A percentile compares a stretch with the other conserved stretches of the same genome.
Evolutionary conservation across 1,140 invertebrate genomes (phyloP).

Genomic region (Rhyzopertha dominica): DNA sequence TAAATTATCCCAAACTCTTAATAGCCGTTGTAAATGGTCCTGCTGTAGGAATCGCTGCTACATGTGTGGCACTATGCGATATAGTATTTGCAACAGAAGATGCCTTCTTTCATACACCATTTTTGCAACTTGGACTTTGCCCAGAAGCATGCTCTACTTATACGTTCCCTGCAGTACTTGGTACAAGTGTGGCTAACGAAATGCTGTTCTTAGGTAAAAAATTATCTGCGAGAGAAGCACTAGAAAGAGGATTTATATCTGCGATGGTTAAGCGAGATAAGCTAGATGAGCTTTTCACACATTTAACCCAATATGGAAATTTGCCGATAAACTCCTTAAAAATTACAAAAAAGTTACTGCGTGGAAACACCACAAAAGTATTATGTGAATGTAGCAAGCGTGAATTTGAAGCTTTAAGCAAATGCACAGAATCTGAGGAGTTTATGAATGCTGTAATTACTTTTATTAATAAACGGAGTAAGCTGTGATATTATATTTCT

Average conservation of each 20-base stretch:
- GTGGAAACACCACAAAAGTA: constrained; percentile 18
- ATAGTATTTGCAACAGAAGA: constrained; percentile 79
- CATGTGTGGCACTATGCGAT: constrained; percentile 80
- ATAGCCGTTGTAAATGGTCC: constrained; percentile 89
- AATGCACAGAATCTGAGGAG: constrained; percentile 34
- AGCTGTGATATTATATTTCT: constrained; percentile 24
- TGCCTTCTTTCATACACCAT: constrained; percentile 83
- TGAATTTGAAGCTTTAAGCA: constrained; percentile 29
- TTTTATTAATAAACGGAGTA: constrained; percentile 34
- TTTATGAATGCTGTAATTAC: constrained; percentile 28
- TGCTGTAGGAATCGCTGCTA: constrained; percentile 86
- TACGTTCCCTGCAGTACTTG: constrained; percentile 78
- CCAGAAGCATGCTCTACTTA: constrained; percentile 82
- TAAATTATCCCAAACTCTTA: constrained; percentile 84
- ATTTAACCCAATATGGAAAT: constrained; percentile 29
- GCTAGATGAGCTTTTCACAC: constrained; percentile 26
- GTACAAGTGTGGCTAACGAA: constrained; percentile 71
- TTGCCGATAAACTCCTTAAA: constrained; percentile 31
- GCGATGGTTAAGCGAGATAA: constrained; percentile 31
- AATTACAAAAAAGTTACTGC: constrained; percentile 35
- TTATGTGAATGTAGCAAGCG: constrained; percentile 26
- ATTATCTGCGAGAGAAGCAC: constrained; percentile 59
- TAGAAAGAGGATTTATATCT: constrained; percentile 32
- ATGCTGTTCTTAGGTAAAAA: constrained; percentile 76
- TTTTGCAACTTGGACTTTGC: constrained; percentile 70